Base-by-base conservation (phyloP, 2,113 vertebrate genomes). In the Thunnus maccoyii region DNA sequence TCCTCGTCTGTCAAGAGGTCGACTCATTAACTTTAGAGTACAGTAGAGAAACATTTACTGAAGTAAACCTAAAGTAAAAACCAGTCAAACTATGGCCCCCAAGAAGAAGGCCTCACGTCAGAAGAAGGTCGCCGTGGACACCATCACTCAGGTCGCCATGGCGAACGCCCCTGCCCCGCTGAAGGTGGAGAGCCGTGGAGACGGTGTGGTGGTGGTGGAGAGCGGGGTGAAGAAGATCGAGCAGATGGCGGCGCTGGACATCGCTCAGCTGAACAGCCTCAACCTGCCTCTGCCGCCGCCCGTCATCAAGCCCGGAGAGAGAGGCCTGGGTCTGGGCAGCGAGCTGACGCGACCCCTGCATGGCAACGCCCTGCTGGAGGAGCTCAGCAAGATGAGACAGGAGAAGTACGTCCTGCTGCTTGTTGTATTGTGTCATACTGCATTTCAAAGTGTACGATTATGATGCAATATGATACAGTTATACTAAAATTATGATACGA, bases 351-450 rank as follows among this genome's bases (percentile, higher is more conserved):
- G 93, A 0, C 95, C 93, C 0, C 86, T 90, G 18, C 96, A 97
- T 0, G 94, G 96, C 55, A 91, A 90, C 51, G 93, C 86, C 10
- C 86, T 96, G 67, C 93, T 97, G 93, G 94, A 96, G 88, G 95
- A 95, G 93, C 91, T 96, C 84, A 96, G 92, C 86, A 94, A 94
- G 76, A 95, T 96, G 96, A 93, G 92, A 0, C 96, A 96, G 89
- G 94, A 96, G 72, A 94, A 73, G 93, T 93, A 25, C 13, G 91
- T 67, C 9, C 58, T 18, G 10, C 36, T 22, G 5, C 56, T 3
- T 17, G 7, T 41, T 25, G 32, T 18, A 18, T 2, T 20, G 11
- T 27, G 7, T 62, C 13, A 1, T 7, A 8, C 6, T 41, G 6
- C 36, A 13, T 27, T 0, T 18, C 20, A 55, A n/a, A 9, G n/a